Conservation (phyloP, 2,797 vertebrate species). For the Gymnoscopelus microlampas region DNA sequence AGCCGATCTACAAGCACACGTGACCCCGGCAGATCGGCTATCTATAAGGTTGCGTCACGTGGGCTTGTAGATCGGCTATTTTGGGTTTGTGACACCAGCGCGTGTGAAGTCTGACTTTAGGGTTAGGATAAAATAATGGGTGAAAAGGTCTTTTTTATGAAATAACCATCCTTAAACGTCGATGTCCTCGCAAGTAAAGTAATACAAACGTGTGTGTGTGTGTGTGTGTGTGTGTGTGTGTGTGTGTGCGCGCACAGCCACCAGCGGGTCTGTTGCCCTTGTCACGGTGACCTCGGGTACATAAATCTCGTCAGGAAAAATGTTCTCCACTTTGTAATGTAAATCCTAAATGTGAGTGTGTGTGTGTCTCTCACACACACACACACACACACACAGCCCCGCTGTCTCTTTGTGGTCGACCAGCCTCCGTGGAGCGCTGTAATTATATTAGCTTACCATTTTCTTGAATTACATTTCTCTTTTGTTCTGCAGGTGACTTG, state of each 20-base stretch:
- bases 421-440: slow-evolving; percentile 8
- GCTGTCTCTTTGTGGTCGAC: no score
- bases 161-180: no score
- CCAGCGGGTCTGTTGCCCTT: slow-evolving; percentile 2
- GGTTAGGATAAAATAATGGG: no score
- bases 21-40: no score
- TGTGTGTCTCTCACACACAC: neutral
- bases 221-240: neutral
- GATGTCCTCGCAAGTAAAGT: neutral
- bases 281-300: slow-evolving; percentile 1
- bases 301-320: slow-evolving; percentile 10
- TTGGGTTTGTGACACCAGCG: no score
- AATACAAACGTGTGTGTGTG: neutral
- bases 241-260: neutral
- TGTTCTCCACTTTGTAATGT: slow-evolving; percentile 9
- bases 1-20: no score
- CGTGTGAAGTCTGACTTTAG: no score
- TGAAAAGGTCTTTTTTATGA: no score
- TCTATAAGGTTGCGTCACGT: no score
- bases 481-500: slow-evolving; percentile 54
- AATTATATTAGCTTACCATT: slow-evolving; percentile 67
- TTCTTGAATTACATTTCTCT: slow-evolving; percentile 49
- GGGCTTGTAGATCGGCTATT: no score
- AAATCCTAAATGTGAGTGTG: neutral
- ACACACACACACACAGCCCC: neutral